Evolutionary conservation across 1,140 invertebrate species (phyloP), one percentile per base, ranked within the genome.

Genomic region (Euschistus heros): DNA sequence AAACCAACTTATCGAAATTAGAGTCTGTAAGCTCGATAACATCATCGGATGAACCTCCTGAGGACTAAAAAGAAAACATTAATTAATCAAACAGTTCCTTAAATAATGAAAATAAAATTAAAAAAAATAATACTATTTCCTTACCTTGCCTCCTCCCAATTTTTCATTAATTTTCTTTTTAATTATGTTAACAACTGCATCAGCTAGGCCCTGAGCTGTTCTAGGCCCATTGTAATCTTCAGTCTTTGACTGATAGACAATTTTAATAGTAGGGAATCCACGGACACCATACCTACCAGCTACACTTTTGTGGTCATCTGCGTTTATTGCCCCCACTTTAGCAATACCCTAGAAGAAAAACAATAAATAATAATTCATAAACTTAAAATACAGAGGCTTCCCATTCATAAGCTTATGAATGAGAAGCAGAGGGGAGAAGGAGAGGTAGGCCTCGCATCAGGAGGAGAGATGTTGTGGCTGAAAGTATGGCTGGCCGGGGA

Each of bases 251-350:
- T 80, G 75, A 2, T 86, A 89, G 76, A 98, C 98, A 15, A 99
- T 87, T 77, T 98, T 99, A 66, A 99, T 88, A 0, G 95, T 97
- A 20, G 97, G 97, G 75, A 97, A 98, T 63, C 97, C 94, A 71
- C 81, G 78, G 52, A 99, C 85, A 62, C 85, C 85, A 80, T 86
- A 98, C 73, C 87, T 85, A 24, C 83, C 79, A 24, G 84, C 87
- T 17, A 98, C 74, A 18, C 87, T 85, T 72, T 89, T 87, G 72
- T 98, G 87, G 26, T 91, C 83, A 76, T 97, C 94, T 18, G 88
- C 90, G 82, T 98, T 88, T 0, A 98, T 86, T 10, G 90, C 92
- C 50, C 92, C 95, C 55, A 97, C 89, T 83, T 97, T 97, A 0
- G 91, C 86, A 20, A 97, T 79, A 66, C 94, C 95, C 85, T 91